Conservation (phyloP, 37 sponge, comb jelly and placozoan species). For the Ianthella basta region DNA sequence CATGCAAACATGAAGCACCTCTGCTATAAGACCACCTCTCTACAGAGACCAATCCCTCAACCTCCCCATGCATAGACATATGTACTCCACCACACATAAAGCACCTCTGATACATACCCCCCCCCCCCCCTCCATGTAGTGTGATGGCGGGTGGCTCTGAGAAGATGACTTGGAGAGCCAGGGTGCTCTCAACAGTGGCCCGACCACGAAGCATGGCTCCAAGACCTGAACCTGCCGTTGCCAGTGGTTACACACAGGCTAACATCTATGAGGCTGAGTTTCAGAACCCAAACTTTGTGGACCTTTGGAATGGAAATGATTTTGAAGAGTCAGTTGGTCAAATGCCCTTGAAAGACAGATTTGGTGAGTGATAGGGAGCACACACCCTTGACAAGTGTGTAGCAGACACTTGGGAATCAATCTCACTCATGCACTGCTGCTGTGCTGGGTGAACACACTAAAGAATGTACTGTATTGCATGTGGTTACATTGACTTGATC, state of each 20-base stretch:
- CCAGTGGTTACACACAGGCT: background rate
- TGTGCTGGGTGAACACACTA: too few relatives aligned
- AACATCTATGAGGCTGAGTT: constrained; percentile 12
- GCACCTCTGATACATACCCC: too few relatives aligned
- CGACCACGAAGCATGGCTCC: constrained; percentile 1
- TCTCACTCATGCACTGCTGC: background rate
- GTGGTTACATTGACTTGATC: too few relatives aligned
- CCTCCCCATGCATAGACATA: too few relatives aligned
- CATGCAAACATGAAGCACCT: too few relatives aligned
- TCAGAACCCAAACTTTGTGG: constrained; percentile 25
- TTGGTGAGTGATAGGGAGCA: background rate
- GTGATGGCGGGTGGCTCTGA: background rate
- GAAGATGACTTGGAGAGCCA: background rate
- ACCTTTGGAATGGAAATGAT: constrained; percentile 40
- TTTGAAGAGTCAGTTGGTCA: constrained; percentile 17
- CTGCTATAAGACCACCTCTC: too few relatives aligned
- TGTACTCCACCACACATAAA: too few relatives aligned
- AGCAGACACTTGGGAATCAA: background rate
- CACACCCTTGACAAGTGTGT: background rate
- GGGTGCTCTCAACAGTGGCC: background rate
- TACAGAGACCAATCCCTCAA: too few relatives aligned
- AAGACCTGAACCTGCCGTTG: background rate
- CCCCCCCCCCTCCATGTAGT: background rate
- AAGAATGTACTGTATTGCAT: too few relatives aligned
- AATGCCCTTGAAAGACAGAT: background rate